A percentile compares a stretch with the other conserved stretches of the same genome.
Conservation (phyloP, 2,113 vertebrate species). For the Nothoprocta perdicaria region DNA sequence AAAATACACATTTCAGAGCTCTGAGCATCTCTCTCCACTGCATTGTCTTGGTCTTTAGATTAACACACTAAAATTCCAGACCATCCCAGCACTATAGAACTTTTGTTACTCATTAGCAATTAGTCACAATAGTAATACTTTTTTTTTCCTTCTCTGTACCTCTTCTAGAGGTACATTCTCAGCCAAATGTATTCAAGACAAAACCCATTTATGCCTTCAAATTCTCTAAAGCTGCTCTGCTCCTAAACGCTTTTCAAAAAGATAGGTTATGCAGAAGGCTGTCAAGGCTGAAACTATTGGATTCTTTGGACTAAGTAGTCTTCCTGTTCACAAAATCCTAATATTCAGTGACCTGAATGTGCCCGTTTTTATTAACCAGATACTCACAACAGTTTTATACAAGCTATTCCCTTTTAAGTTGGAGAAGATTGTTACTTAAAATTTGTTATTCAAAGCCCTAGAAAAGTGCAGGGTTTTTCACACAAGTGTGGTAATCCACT, state of each 20-base stretch:
- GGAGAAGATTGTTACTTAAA: neutral
- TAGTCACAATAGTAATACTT: neutral
- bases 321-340: neutral
- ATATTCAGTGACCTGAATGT: neutral
- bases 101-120: neutral
- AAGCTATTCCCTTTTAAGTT: neutral
- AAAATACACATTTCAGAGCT: neutral
- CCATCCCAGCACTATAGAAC: neutral
- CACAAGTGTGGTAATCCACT: neutral
- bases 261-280: neutral
- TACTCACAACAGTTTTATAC: neutral
- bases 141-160: neutral
- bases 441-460: neutral
- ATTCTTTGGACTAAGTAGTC: neutral
- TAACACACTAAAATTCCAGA: neutral
- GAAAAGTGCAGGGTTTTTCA: neutral
- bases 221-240: neutral
- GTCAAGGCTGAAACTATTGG: neutral
- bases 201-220: neutral
- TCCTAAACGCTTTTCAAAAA: neutral
- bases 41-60: neutral
- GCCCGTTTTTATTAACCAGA: neutral
- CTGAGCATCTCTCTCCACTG: neutral
- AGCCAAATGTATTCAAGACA: neutral
- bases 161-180: neutral